Evolutionary conservation across 2,797 vertebrate genomes (phyloP), one percentile per base, ranked within the genome.

Genomic region (Tachyglossus aculeatus): DNA sequence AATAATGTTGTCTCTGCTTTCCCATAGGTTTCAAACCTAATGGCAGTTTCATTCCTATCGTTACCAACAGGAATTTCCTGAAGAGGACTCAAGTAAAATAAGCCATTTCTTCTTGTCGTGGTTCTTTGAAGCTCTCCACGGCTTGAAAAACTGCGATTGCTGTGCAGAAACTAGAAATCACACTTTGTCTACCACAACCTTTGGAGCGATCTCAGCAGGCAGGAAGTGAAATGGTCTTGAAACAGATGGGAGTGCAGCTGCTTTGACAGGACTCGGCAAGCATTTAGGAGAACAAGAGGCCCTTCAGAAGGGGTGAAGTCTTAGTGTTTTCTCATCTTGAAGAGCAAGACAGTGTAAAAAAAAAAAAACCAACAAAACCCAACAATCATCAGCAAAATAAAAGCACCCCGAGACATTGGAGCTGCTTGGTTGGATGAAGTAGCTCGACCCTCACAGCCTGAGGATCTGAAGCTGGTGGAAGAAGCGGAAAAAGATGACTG

Each of bases 401-500:
- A 37, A 77, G 74, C 1, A 0, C 9, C 1, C 1, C 5, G 18
- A 14, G 39, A 9, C 39, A 50, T 48, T 19, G 37, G 58, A 3
- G 27, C 24, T 1, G 0, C 45, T 0, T 0, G 33, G 48, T 27
- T 58, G 52, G 5, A 6, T 40, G 14, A 7, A 40, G 47, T 37
- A 52, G 54, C 61, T 36, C 4, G 0, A 44, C 24, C 1, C 6
- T n/a, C n/a, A n/a, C n/a, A n/a, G n/a, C n/a, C n/a, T n/a, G n/a
- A 69, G 6, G 7, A 22, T 40, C 9, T 2, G 45, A 12, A 39
- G 12, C 54, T 34, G 67, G 40, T 3, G 0, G 21, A 75, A 31
- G 1, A 67, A 62, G 24, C 36, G 11, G 57, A 34, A 6, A 8
- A 74, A 83, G 66, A 94, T 94, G 93, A 81, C 90, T 19, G 54